Evolutionary conservation across 2,113 vertebrate species (phyloP).

Genomic region (Lanius collurio): DNA sequence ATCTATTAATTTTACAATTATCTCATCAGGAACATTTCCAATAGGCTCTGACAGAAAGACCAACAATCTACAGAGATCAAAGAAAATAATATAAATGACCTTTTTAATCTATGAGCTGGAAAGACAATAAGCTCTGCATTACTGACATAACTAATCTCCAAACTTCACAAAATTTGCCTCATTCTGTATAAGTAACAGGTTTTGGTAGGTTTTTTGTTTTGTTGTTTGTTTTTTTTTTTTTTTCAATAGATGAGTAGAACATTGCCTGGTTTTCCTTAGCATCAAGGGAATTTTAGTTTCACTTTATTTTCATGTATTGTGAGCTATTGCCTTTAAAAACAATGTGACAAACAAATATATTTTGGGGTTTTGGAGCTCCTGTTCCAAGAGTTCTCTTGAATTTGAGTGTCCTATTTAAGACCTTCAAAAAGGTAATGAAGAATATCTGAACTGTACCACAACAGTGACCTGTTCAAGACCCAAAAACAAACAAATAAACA

Average conservation of each 20-base stretch:
- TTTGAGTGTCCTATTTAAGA: neutral
- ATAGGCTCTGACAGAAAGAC: neutral
- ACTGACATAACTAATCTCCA: neutral
- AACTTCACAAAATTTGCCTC: neutral
- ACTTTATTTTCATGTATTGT: neutral
- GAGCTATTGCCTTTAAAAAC: neutral
- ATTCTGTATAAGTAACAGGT: neutral
- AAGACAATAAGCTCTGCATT: neutral
- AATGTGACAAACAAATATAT: neutral
- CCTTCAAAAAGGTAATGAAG: neutral
- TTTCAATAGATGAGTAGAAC: neutral
- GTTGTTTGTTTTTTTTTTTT: too few species aligned
- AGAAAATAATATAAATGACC: neutral
- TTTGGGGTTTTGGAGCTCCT: neutral
- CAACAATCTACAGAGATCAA: neutral
- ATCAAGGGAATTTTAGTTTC: neutral
- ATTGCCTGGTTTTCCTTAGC: neutral
- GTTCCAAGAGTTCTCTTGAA: neutral
- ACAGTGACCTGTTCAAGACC: neutral
- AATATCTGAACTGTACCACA: neutral
- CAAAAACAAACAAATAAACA: too few species aligned
- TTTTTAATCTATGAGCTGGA: neutral
- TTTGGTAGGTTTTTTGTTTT: neutral
- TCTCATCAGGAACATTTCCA: conserved; percentile 16
- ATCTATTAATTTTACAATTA: conserved; percentile 17